Evolutionary conservation across 2,113 vertebrate genomes (phyloP), one percentile per base, ranked within the genome.

Genomic region (Lampris incognitus): DNA sequence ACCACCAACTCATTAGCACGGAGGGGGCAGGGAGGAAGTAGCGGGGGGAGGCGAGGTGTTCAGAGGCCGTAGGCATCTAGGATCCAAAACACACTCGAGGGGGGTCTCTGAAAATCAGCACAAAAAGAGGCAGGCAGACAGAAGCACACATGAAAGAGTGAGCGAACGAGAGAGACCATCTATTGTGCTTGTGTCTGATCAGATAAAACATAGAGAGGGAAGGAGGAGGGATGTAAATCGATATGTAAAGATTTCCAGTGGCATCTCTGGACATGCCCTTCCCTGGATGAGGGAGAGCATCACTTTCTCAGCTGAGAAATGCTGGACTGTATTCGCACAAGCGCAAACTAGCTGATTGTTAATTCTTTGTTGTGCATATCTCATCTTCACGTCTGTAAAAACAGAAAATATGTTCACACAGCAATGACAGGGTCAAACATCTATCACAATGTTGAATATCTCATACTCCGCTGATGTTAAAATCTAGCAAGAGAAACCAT

Each of bases 241-340:
- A 97, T 97, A 96, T 96, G 95, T 96, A 97, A 90, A 87, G 89
- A 90, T 79, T 86, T 95, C 95, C 95, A 92, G 92, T 92, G 89
- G 92, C 92, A 91, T 93, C 89, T 92, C 90, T 88, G 87, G 92
- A 92, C 89, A 85, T 93, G 95, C 93, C 94, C 93, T 95, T 96
- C 95, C 94, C 94, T 89, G 87, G 87, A 91, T 94, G 92, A 94
- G 82, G 76, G 90, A 90, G 91, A 77, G 85, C 85, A 88, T 72
- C 75, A 90, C 63, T 72, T 71, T 48, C 56, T 66, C 64, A 71
- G 54, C 78, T 57, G 63, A 63, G 62, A 24, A 56, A 9, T 61
- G 71, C 13, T 52, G 65, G 73, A 36, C 49, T 78, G 58, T 57
- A 65, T 74, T 75, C 60, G 73, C 48, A 69, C 70, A 77, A 70